A percentile compares a stretch with the other conserved stretches of the same genome.
phyloP scores from a whole-genome alignment of 2,888 invertebrate genomes.

The Chrysodeixis includens region DNA sequence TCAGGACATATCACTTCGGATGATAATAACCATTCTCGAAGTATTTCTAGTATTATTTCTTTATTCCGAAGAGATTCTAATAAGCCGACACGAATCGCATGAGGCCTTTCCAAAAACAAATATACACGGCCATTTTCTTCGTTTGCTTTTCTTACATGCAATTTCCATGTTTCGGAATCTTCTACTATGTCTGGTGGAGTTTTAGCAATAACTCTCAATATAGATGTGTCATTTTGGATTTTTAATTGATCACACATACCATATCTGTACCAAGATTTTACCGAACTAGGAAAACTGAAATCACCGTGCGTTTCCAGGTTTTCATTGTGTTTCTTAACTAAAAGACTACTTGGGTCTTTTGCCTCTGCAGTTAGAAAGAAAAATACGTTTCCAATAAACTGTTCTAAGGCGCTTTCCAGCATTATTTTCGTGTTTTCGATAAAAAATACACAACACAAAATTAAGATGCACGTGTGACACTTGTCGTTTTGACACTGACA shows the following conservation, averaged over 20 bases:
- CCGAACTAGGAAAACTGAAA: constrained; percentile 89
- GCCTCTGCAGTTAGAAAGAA: constrained; percentile 64
- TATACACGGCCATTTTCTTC: constrained; percentile 82
- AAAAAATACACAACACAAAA: constrained; percentile 8
- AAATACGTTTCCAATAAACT: constrained; percentile 67
- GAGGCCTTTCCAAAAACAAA: constrained; percentile 86
- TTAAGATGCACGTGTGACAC: constrained; percentile 34
- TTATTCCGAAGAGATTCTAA: constrained; percentile 66
- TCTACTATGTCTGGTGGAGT: constrained; percentile 72
- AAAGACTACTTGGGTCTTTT: constrained; percentile 61
- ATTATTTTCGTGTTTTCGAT: constrained; percentile 50
- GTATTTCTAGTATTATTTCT: constrained; percentile 58
- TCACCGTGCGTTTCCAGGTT: constrained; percentile 90
- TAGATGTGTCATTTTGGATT: constrained; percentile 51
- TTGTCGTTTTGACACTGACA: not conserved
- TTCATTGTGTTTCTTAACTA: constrained; percentile 89
- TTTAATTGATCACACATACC: constrained; percentile 44
- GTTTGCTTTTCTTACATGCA: constrained; percentile 78
- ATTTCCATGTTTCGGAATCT: constrained; percentile 83
- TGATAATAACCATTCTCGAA: constrained; percentile 50
- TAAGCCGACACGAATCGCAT: constrained; percentile 71
- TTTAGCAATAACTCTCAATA: constrained; percentile 73
- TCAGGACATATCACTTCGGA: constrained; percentile 70
- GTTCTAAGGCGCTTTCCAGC: constrained; percentile 68
- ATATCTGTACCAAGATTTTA: constrained; percentile 89